phyloP scores from a whole-genome alignment of 2,797 vertebrate species.

The Bradypodion pumilum region DNA sequence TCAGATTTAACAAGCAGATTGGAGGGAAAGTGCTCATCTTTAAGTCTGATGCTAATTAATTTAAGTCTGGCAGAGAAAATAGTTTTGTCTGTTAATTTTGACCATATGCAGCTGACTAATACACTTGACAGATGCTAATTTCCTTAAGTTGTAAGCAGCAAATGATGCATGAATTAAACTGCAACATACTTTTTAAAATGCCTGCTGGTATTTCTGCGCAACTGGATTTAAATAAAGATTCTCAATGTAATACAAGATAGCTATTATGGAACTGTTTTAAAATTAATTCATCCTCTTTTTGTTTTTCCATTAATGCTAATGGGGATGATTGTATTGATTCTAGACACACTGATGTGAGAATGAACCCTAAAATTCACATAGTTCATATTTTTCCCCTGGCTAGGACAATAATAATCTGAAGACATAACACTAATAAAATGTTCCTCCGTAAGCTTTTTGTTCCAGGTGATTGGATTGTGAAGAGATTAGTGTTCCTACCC shows the following conservation, averaged over 20 bases:
- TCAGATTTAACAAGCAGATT: constrained; percentile 50
- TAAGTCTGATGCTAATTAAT: constrained; percentile 40
- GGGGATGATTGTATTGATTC: constrained; percentile 40
- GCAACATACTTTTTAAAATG: constrained; percentile 55
- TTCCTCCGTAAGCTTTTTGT: background rate
- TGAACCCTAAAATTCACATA: constrained; percentile 44
- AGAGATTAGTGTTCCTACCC: background rate
- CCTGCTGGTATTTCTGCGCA: constrained; percentile 61
- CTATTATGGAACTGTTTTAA: constrained; percentile 47
- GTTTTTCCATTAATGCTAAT: constrained; percentile 54
- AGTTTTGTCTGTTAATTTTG: constrained; percentile 62
- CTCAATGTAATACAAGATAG: constrained; percentile 49
- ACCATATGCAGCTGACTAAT: constrained; percentile 52
- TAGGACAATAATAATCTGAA: background rate
- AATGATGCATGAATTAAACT: constrained; percentile 64
- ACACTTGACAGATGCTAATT: constrained; percentile 66
- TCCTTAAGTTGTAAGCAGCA: constrained; percentile 67
- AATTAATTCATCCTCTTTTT: constrained; percentile 46
- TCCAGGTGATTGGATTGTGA: background rate
- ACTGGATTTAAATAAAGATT: constrained; percentile 62
- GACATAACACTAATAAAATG: constrained; percentile 5
- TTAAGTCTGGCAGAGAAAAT: constrained; percentile 42
- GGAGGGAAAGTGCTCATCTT: constrained; percentile 47
- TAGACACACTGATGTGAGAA: constrained; percentile 27
- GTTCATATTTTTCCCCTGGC: constrained; percentile 28